A percentile compares a stretch with the other conserved stretches of the same genome.
Evolutionary conservation across 2,113 vertebrate genomes (phyloP).

Genomic region (Hippocampus comes): DNA sequence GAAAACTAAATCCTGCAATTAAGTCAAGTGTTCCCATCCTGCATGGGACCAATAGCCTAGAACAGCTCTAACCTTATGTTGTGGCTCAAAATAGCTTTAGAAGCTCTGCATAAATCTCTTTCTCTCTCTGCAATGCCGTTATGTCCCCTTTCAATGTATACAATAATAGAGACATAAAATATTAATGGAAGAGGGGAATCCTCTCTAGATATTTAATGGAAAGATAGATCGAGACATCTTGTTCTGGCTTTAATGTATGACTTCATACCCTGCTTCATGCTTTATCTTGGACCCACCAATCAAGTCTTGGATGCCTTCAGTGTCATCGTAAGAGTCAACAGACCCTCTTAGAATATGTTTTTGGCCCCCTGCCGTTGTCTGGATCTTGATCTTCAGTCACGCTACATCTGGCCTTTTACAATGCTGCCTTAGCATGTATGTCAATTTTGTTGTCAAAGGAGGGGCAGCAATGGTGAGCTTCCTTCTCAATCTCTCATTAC

Average conservation of each 20-base stretch:
- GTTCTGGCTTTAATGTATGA: slow-evolving; percentile 12
- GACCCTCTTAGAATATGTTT: slow-evolving; percentile 21
- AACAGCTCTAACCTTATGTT: slow-evolving; percentile 14
- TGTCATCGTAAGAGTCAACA: slow-evolving; percentile 31
- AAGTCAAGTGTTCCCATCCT: slow-evolving; percentile 22
- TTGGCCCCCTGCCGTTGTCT: slow-evolving; percentile 30
- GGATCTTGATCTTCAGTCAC: slow-evolving; percentile 25
- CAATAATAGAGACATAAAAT: background rate
- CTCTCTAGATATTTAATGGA: background rate
- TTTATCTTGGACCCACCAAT: background rate
- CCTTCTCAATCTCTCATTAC: slow-evolving; percentile 29
- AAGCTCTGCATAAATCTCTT: background rate
- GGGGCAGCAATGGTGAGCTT: slow-evolving; percentile 22
- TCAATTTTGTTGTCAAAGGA: slow-evolving; percentile 23
- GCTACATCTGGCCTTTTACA: slow-evolving; percentile 9
- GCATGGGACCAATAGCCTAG: background rate
- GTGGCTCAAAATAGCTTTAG: slow-evolving; percentile 5
- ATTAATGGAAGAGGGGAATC: background rate
- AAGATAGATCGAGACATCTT: slow-evolving; percentile 4
- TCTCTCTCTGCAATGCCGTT: background rate
- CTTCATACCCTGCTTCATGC: slow-evolving; percentile 10
- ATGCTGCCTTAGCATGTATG: slow-evolving; percentile 11
- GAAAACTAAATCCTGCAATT: slow-evolving; percentile 22
- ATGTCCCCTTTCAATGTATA: background rate
- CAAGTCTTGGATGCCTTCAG: slow-evolving; percentile 28